Evolutionary conservation across 1,140 invertebrate species (phyloP).

Genomic region (Drosophila sp.): DNA sequence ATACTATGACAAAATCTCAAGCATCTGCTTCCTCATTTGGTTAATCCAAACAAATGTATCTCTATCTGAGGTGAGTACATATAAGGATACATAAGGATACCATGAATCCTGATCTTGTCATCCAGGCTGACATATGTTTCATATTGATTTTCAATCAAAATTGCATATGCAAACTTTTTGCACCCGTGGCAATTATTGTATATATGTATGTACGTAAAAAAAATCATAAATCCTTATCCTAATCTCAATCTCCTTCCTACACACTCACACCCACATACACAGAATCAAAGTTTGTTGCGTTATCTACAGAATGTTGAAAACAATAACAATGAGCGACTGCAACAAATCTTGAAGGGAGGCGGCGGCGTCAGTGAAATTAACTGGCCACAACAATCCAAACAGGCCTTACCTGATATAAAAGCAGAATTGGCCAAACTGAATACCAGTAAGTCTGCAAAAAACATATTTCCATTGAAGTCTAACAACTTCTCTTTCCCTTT

Average conservation of each 20-base stretch:
- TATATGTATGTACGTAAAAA: neutral
- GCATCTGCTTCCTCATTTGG: neutral
- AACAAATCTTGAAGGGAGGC: constrained; percentile 76
- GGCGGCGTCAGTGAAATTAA: constrained; percentile 43
- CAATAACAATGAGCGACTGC: constrained; percentile 56
- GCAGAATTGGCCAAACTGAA: constrained; percentile 74
- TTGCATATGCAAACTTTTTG: constrained; percentile 9
- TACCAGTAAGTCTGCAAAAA: constrained; percentile 54
- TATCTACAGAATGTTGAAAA: constrained; percentile 58
- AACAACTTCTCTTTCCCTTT: neutral
- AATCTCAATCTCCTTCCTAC: neutral
- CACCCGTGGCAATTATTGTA: constrained; percentile 31
- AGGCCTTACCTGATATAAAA: constrained; percentile 58
- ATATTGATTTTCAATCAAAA: constrained; percentile 51
- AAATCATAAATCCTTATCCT: constrained; percentile 31
- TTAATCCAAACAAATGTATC: neutral
- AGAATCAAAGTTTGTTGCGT: constrained; percentile 61
- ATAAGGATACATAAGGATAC: no score
- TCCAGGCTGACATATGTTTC: constrained; percentile 50
- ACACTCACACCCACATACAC: neutral
- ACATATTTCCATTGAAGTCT: neutral
- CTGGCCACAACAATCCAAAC: constrained; percentile 64
- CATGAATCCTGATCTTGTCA: no score
- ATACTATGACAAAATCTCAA: neutral
- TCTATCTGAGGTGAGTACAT: neutral